phyloP scores from a whole-genome alignment of 2,888 invertebrate species.

The Xanthorhoe designata region DNA sequence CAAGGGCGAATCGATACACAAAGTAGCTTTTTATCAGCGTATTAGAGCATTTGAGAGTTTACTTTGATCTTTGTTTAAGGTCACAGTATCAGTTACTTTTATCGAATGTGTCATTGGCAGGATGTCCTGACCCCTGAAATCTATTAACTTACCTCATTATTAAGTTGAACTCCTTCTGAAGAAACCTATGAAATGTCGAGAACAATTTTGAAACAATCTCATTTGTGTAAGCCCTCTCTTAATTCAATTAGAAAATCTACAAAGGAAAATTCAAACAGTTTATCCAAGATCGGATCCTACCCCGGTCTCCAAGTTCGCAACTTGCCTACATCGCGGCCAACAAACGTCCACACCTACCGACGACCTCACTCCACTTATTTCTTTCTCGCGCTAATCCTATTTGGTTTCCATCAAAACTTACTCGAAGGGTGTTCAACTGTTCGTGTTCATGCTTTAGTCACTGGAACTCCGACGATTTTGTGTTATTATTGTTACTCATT shows the following conservation, averaged over 20 bases:
- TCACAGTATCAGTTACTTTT: background rate
- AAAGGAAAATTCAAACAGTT: conserved; percentile 57
- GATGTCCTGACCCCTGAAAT: background rate
- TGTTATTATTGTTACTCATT: background rate
- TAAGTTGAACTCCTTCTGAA: background rate
- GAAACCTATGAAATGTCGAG: background rate
- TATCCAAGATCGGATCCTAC: conserved; percentile 52
- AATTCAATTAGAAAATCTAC: conserved; percentile 47
- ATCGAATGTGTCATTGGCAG: background rate
- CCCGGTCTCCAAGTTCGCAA: conserved; percentile 38
- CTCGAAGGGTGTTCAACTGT: conserved; percentile 75
- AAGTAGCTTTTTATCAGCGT: background rate
- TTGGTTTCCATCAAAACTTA: conserved; percentile 84
- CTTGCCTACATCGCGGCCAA: conserved; percentile 43
- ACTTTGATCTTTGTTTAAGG: background rate
- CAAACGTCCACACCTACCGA: conserved; percentile 60
- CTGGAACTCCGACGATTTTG: conserved; percentile 6
- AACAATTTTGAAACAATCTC: conserved; percentile 2
- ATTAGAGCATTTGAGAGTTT: background rate
- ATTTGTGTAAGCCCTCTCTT: conserved; percentile 35
- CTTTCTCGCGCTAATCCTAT: conserved; percentile 80
- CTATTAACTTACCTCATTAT: background rate
- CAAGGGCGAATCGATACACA: conserved; percentile 23
- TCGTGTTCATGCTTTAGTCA: conserved; percentile 42
- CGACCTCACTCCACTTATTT: conserved; percentile 74